Conservation (phyloP, 2,113 vertebrate species). For the Oncorhynchus keta region DNA sequence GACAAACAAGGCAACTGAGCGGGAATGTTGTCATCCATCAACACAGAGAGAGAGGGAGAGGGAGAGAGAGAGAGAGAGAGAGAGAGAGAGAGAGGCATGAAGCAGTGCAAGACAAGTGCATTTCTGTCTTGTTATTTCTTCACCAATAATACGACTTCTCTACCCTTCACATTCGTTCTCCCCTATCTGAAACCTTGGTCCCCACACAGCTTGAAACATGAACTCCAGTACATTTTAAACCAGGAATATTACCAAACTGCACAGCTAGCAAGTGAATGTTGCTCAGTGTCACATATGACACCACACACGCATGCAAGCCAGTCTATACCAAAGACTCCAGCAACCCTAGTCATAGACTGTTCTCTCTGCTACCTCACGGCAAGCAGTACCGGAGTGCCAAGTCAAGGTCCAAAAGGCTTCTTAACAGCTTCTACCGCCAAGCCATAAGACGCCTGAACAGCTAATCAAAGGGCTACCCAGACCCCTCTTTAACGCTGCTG, state of each 20-base stretch:
- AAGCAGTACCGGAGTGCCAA: too few relatives aligned
- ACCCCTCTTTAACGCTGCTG: too few relatives aligned
- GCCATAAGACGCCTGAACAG: too few relatives aligned
- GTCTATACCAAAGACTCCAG: too few relatives aligned
- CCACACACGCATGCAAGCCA: background rate
- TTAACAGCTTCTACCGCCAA: too few relatives aligned
- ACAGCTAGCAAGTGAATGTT: background rate
- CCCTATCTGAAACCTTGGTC: background rate
- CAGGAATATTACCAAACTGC: background rate
- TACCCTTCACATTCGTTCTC: background rate
- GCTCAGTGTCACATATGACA: background rate
- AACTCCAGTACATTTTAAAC: background rate
- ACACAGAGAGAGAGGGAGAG: slow-evolving; percentile 47
- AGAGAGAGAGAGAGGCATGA: slow-evolving; percentile 39
- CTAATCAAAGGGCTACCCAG: too few relatives aligned
- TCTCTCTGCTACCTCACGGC: too few relatives aligned
- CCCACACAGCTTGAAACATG: background rate
- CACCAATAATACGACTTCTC: slow-evolving; percentile 54
- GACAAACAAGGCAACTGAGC: slow-evolving; percentile 64
- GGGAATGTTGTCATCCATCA: slow-evolving; percentile 73
- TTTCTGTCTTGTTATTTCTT: slow-evolving; percentile 37
- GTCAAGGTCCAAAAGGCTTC: too few relatives aligned
- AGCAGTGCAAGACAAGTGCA: slow-evolving; percentile 55
- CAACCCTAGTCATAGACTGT: too few relatives aligned
- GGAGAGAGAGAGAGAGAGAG: slow-evolving; percentile 40